These are phyloP conservation scores for Nemoura dubitans DNA, from an alignment of 2,888 invertebrate species.

Conservation along the genomic window DNA sequence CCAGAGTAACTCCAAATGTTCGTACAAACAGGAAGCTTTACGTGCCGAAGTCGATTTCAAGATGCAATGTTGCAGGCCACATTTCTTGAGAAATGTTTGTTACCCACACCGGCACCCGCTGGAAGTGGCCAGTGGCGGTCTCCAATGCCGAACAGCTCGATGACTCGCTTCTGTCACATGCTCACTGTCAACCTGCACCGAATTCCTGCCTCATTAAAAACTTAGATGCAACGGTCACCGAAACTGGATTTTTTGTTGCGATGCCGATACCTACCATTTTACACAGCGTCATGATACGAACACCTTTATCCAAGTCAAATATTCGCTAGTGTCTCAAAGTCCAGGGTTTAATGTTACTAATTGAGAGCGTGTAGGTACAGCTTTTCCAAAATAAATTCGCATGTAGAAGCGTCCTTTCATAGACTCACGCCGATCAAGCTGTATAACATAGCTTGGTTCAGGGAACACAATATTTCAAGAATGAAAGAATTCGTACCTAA, in stretches of 20 bases:
- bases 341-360: no score
- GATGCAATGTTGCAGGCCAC: conserved; percentile 2
- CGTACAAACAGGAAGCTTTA: conserved; percentile 12
- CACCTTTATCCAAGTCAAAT: neutral
- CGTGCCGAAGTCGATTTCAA: conserved; percentile 4
- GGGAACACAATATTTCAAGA: neutral
- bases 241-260: neutral
- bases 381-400: no score
- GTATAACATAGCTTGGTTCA: no score
- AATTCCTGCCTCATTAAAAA: neutral
- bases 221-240: neutral
- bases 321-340: neutral
- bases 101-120: neutral
- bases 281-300: neutral
- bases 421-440: no score
- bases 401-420: no score
- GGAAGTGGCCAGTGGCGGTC: neutral
- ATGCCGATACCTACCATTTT: neutral
- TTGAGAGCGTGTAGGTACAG: no score
- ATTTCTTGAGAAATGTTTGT: neutral
- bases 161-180: neutral
- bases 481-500: neutral
- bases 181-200: neutral
- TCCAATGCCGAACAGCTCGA: neutral
- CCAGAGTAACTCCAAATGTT: conserved; percentile 9